These are phyloP conservation scores for Panagrolaimus sp. DNA, from an alignment of 1,140 invertebrate species.

Conservation along the genomic window DNA sequence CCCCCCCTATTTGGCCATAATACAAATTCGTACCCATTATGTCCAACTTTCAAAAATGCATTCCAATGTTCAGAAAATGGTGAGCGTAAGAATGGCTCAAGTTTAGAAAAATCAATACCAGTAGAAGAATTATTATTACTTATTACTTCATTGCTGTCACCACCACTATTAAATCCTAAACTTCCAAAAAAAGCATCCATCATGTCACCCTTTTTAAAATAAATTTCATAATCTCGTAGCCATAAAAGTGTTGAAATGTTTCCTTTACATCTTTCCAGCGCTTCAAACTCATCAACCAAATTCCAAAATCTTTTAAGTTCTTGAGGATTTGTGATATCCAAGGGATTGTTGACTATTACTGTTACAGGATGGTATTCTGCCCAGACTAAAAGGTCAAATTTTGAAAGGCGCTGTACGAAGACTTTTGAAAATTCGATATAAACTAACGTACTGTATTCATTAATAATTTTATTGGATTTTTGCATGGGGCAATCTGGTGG, in stretches of 20 bases:
- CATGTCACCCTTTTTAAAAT: slow-evolving; percentile 29
- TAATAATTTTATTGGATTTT: slow-evolving; percentile 39
- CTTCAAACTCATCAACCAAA: slow-evolving; percentile 53
- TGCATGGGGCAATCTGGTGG: slow-evolving; percentile 48
- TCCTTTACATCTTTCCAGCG: slow-evolving; percentile 44
- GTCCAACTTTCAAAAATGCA: slow-evolving; percentile 18
- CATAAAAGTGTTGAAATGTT: slow-evolving; percentile 42
- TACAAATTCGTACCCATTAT: neutral
- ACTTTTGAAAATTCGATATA: no score
- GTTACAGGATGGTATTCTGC: slow-evolving; percentile 55
- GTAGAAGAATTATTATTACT: slow-evolving; percentile 13
- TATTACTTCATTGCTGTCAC: neutral
- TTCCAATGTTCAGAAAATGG: slow-evolving; percentile 47
- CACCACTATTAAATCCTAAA: slow-evolving; percentile 19
- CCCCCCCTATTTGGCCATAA: no score
- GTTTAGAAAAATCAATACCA: slow-evolving; percentile 19
- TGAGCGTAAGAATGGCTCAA: slow-evolving; percentile 33
- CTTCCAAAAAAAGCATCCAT: slow-evolving; percentile 15
- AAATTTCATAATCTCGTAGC: slow-evolving; percentile 48
- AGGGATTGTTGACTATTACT: slow-evolving; percentile 44
- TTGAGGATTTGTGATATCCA: slow-evolving; percentile 36
- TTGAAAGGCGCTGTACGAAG: no score
- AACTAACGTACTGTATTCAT: no score
- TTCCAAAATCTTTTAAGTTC: slow-evolving; percentile 38
- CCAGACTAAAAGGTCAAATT: no score